Base-by-base conservation (phyloP, 2,113 vertebrate species). In the Bungarus multicinctus region DNA sequence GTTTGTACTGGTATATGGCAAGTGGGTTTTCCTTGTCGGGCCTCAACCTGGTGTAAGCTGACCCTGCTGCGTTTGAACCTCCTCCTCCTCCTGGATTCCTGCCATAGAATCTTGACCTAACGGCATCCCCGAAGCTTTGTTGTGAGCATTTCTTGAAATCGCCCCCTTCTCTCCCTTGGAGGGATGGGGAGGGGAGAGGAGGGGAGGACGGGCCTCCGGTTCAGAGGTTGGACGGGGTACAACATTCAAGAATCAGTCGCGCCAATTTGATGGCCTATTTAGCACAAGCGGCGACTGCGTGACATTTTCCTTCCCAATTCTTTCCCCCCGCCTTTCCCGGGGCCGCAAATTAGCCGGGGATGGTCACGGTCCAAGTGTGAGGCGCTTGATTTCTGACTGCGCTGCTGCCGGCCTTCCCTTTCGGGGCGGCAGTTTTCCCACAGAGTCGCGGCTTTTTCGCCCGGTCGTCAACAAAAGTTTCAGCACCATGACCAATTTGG, bases 241-340 rank as follows among this genome's bases (percentile, higher is more conserved):
- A 97, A 98, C 97, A 97, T 95, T 96, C 96, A 95, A 93, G 96
- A 98, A 98, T 98, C 98, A 97, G 98, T 98, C 97, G 98, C 98
- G 98, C 98, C 98, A 98, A 98, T 98, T 98, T 98, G 98, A 98
- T 97, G 97, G 98, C 97, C 98, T 97, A 98, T 98, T 99, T 98
- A 99, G 98, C 98, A 97, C 97, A 94, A 96, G 97, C 98, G 95
- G 97, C 97, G 98, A 97, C 98, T 97, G 98, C 97, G 86, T 98
- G 99, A 98, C 98, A 98, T 97, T 97, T 97, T 55, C 45, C 52
- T 90, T 89, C 54, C 43, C 88, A 18, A 12, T 81, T 74, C 27
- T 25, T 16, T 25, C 85, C 98, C 98, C 97, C 97, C 57, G 97
- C 97, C 98, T 98, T 97, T 97, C 97, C 98, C 98, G 98, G 98